Evolutionary conservation across 2,888 invertebrate species (phyloP), one percentile per base, ranked within the genome.

Genomic region (Meliscaeva auricollis): DNA sequence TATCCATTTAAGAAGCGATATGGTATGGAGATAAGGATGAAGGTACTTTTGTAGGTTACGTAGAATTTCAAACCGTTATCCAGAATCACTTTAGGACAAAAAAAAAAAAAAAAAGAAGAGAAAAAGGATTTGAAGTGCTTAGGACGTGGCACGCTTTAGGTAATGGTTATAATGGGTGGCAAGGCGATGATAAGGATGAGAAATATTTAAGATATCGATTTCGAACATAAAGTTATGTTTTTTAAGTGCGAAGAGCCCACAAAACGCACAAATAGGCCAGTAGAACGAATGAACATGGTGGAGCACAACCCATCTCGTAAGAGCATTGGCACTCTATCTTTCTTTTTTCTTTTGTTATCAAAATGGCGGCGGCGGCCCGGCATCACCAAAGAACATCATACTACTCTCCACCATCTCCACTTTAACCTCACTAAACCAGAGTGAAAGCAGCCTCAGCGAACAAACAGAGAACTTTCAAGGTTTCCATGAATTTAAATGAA

Each of bases 401-500:
- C 17, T 9, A 26, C 58, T 13, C 3, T 13, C 13, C 20, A 38
- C 13, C 7, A 35, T 11, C 58, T 20, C 7, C 20, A 13, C 11
- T 11, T 13, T 9, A 17, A 1, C 20, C 20, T 3, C 35, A 13
- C 30, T 26, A 11, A 15, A 58, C 15, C 20, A 68, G n/a, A n/a
- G 26, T 48, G 58, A 7, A 41, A 69, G 62, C 17, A 41, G 26
- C 30, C 4, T 26, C 26, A 54, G 32, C 62, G 52, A 60, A 68
- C 79, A 83, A 83, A 83, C 74, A 79, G 3, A 48, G 38, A 85
- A 85, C 76, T 85, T 85, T 85, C 85, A 85, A 85, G 85, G 85
- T 81, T 85, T 77, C 73, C 73, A 85, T 85, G 81, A 85, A 85
- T 85, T 85, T 85, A 85, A 85, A 85, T 85, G 81, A 85, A 81